Percentiles rank a stretch among this genome's conserved stretches.
Conservation (phyloP, 1,140 invertebrate species). For the Heterodera schachtii region DNA sequence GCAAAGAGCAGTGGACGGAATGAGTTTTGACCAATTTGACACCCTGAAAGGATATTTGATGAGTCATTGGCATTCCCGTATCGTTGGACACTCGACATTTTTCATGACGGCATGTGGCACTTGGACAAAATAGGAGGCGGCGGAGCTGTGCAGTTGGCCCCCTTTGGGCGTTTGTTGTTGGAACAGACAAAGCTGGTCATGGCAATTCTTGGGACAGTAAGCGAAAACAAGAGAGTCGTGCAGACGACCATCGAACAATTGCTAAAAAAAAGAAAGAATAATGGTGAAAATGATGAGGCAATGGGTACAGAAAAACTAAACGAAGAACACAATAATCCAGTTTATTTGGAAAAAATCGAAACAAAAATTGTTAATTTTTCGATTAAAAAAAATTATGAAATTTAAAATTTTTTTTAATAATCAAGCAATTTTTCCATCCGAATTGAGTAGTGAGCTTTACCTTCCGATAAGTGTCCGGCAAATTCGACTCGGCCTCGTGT, state of each 20-base stretch:
- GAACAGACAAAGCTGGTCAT: conserved; percentile 92
- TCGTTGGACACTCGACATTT: conserved; percentile 21
- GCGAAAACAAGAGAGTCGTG: conserved; percentile 95
- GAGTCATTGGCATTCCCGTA: background rate
- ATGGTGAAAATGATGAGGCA: too few species aligned
- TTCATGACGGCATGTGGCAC: conserved; percentile 79
- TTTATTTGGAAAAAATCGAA: conserved; percentile 44
- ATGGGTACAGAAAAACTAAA: too few species aligned
- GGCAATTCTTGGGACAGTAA: conserved; percentile 96
- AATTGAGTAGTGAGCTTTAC: too few species aligned
- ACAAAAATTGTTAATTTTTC: conserved; percentile 26
- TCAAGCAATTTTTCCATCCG: too few species aligned
- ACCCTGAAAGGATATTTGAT: conserved; percentile 74
- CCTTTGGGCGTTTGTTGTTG: conserved; percentile 80
- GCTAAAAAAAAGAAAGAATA: too few species aligned
- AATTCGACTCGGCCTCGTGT: conserved; percentile 63
- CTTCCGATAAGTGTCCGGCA: conserved; percentile 65
- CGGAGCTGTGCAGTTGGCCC: conserved; percentile 71
- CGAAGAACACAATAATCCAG: too few species aligned
- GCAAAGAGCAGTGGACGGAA: conserved; percentile 96
- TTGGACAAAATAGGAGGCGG: conserved; percentile 84
- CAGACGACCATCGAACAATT: conserved; percentile 95
- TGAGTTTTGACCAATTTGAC: conserved; percentile 98
- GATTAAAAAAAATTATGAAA: too few species aligned
- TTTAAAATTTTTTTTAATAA: too few species aligned